Evolutionary conservation across 2,113 vertebrate species (phyloP).

Genomic region (Calyptomena viridis): DNA sequence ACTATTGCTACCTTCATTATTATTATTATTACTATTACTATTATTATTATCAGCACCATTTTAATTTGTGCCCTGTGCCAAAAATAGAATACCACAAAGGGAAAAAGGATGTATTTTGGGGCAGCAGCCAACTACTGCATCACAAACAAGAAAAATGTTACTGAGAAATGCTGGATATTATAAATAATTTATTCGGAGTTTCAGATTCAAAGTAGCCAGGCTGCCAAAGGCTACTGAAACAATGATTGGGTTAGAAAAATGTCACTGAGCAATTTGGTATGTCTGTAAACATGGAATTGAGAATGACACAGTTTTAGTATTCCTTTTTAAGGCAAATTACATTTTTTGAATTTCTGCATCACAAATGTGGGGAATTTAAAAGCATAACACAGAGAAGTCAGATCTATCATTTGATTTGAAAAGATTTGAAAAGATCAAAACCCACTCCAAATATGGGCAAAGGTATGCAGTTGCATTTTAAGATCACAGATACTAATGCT

Average conservation of each 20-base stretch:
- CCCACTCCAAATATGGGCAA: background rate
- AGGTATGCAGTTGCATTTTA: background rate
- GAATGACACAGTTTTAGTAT: background rate
- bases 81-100: background rate
- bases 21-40: background rate
- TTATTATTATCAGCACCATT: background rate
- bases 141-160: background rate
- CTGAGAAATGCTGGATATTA: background rate
- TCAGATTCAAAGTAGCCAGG: background rate
- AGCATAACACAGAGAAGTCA: background rate
- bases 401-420: background rate
- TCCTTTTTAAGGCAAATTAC: background rate
- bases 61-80: background rate
- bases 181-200: slow-evolving; percentile 12
- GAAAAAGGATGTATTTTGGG: background rate
- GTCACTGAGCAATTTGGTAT: background rate
- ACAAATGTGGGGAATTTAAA: background rate
- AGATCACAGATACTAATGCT: background rate
- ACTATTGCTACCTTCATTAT: background rate
- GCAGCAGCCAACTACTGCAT: background rate
- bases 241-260: background rate
- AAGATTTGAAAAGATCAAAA: background rate
- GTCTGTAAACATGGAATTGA: background rate
- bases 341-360: background rate
- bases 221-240: slow-evolving; percentile 28